phyloP scores from a whole-genome alignment of 2,113 vertebrate genomes.

The Raja brachyura region DNA sequence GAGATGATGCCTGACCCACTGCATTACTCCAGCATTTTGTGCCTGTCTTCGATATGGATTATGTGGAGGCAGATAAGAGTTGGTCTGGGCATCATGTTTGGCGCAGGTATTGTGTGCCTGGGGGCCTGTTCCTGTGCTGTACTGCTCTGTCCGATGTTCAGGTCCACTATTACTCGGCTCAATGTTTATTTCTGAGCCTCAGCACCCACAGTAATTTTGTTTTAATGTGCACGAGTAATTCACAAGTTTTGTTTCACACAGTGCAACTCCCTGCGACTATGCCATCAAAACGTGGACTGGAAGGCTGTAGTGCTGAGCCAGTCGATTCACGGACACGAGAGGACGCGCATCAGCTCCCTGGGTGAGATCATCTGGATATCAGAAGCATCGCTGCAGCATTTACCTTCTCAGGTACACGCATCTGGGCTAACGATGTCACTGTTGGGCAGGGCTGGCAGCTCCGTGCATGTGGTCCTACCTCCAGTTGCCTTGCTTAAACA shows the following conservation, averaged over 20 bases:
- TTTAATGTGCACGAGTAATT: neutral
- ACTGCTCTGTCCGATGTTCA: no score
- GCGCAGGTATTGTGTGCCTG: no score
- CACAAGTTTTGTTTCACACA: neutral
- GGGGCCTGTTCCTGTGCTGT: no score
- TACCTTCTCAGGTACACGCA: slow-evolving; percentile 77
- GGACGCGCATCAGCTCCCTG: slow-evolving; percentile 65
- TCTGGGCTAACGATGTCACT: no score
- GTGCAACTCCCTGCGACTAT: neutral
- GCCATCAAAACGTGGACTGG: slow-evolving; percentile 59
- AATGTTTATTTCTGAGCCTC: no score
- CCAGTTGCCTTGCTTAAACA: neutral
- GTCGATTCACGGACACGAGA: slow-evolving; percentile 69
- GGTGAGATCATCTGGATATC: slow-evolving; percentile 73
- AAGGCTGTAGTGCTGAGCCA: slow-evolving; percentile 70
- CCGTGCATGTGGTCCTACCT: neutral
- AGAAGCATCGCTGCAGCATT: slow-evolving; percentile 80
- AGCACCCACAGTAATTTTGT: no score
- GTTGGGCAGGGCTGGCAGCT: neutral
- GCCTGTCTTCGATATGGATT: no score
- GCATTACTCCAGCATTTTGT: no score
- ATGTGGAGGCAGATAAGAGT: no score
- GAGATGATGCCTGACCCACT: no score
- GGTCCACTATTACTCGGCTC: no score
- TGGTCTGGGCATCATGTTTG: no score